Percentiles rank a stretch among this genome's conserved stretches.
Conservation (phyloP, 2,113 vertebrate genomes). For the Theropithecus gelada region DNA sequence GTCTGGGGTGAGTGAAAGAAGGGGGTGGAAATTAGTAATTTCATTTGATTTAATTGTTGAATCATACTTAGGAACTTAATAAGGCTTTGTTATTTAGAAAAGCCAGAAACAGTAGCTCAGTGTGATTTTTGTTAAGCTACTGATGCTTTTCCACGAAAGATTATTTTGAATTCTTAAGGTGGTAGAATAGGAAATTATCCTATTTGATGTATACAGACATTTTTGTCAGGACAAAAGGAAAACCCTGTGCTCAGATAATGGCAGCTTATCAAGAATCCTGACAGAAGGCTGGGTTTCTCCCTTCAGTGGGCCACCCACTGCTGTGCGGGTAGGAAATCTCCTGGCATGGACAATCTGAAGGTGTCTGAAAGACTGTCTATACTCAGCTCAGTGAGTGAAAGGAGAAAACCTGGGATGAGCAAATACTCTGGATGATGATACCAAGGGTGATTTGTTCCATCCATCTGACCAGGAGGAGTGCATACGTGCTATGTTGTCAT, state of each 20-base stretch:
- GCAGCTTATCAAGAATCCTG: not conserved
- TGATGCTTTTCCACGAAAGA: not conserved
- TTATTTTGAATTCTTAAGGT: not conserved
- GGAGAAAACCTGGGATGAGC: accelerated
- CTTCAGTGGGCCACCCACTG: not conserved
- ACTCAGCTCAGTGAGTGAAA: not conserved
- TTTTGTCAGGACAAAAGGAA: not conserved
- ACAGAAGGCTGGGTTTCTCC: not conserved
- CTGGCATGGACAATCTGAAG: too few species aligned
- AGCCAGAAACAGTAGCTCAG: not conserved
- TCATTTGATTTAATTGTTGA: slow-evolving; percentile 9
- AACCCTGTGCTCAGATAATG: not conserved
- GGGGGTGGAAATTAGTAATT: not conserved
- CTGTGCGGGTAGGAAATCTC: not conserved
- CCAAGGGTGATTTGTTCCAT: too few species aligned
- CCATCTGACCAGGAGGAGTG: too few species aligned
- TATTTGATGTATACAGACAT: not conserved
- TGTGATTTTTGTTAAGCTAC: slow-evolving; percentile 29
- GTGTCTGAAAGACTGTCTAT: not conserved
- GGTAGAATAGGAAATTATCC: not conserved
- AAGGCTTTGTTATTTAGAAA: slow-evolving; percentile 7
- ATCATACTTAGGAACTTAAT: not conserved
- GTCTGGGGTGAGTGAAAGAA: not conserved
- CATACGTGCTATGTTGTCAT: accelerated
- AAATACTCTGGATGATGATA: not conserved